Base-by-base conservation (phyloP, 2,888 invertebrate genomes). In the Timandra comae region DNA sequence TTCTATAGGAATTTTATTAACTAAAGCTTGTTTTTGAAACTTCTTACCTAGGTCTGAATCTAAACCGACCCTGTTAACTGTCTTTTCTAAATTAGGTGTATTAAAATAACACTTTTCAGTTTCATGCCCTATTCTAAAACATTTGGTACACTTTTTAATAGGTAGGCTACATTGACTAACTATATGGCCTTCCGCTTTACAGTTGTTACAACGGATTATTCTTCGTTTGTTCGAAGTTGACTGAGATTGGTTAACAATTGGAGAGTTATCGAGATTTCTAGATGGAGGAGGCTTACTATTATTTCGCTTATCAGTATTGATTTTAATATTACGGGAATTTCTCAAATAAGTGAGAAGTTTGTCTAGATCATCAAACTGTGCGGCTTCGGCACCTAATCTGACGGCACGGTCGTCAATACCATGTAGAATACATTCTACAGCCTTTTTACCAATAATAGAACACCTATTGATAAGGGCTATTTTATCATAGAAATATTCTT, bases 291-390 rank as follows among this genome's bases (percentile, higher is more conserved):
- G 19, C 19, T 19, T 19, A 19, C 7, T 19, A 19, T 19, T 19
- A 19, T 7, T 19, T 3, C 19, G 19, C 7, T 19, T 19, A 19
- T 19, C 19, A 3, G 19, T 19, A 19, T 19, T 19, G 19, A 7
- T 3, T 7, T 19, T 19, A 7, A 19, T 19, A 19, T 19, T 19
- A 5, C 19, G 19, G 19, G 19, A 19, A 19, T 19, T 19, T 19
- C 19, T 19, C 19, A 19, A 19, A 74, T 2, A 70, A 67, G 19
- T 19, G 7, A 19, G 19, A 19, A 19, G 19, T 7, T 19, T 19
- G 7, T 19, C 19, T 19, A 19, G 7, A 19, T 19, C 19, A 19
- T 19, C 2, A 19, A 19, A 19, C 19, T 19, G 19, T 19, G 19
- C 19, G 4, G 19, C 19, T 19, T n/a, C n/a, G 19, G 4, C 19